Conservation (phyloP, 2,113 vertebrate genomes). For the Hippolais icterina region DNA sequence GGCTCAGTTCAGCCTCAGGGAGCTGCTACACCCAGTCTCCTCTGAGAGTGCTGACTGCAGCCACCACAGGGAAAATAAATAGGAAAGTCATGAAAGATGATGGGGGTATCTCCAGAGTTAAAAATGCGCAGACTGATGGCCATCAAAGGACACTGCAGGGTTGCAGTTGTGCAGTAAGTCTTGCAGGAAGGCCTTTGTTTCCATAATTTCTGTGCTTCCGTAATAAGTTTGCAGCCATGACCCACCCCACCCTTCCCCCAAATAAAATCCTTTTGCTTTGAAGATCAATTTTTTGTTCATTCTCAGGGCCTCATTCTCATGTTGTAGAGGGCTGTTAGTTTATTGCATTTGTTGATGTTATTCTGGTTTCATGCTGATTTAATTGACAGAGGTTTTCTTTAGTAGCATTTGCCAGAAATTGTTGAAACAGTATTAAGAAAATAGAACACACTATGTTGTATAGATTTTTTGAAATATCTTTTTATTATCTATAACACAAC, state of each 20-base stretch:
- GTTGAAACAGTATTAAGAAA: slow-evolving; percentile 26
- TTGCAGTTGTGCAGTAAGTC: neutral
- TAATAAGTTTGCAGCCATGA: neutral
- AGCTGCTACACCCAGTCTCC: neutral
- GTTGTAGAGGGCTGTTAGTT: neutral
- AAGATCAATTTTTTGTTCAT: slow-evolving; percentile 6
- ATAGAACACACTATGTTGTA: neutral
- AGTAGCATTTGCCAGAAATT: slow-evolving; percentile 3
- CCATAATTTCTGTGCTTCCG: neutral
- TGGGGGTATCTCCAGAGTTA: neutral
- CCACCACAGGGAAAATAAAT: neutral
- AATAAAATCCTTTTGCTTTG: neutral
- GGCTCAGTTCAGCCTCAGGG: neutral
- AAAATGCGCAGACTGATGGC: neutral
- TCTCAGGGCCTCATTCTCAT: neutral
- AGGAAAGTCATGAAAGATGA: neutral
- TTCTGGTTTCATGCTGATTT: slow-evolving; percentile 19
- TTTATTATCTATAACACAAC: neutral
- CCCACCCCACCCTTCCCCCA: too few relatives aligned
- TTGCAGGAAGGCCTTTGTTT: neutral
- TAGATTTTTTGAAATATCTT: neutral
- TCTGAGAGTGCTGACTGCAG: neutral
- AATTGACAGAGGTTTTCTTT: slow-evolving; percentile 37
- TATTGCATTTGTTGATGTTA: slow-evolving; percentile 23
- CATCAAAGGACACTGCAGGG: neutral